Conservation (phyloP, 2,113 vertebrate genomes). For the Sula dactylatra region DNA sequence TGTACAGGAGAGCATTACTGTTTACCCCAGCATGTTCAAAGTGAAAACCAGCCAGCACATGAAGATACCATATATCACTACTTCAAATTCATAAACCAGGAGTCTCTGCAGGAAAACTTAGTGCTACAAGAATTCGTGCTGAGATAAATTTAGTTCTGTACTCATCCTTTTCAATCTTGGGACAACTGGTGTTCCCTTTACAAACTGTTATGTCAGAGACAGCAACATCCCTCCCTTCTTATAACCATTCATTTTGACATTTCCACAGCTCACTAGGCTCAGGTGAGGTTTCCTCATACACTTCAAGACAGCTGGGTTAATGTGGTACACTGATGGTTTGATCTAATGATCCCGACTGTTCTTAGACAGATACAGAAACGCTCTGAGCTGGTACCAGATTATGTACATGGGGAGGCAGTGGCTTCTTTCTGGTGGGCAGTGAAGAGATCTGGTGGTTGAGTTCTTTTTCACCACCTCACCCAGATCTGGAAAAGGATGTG, state of each 20-base stretch:
- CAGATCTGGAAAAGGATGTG: not conserved
- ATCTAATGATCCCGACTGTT: not conserved
- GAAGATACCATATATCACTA: not conserved
- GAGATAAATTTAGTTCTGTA: not conserved
- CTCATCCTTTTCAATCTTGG: not conserved
- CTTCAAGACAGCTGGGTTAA: not conserved
- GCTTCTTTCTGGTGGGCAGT: not conserved
- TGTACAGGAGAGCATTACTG: not conserved
- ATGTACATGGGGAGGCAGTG: not conserved
- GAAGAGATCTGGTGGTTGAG: not conserved
- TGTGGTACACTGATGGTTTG: not conserved
- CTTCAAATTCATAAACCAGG: not conserved
- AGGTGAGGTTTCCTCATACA: not conserved
- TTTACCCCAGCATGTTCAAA: not conserved
- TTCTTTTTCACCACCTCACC: not conserved
- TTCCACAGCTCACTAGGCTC: not conserved
- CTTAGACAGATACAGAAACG: not conserved
- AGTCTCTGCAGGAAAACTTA: not conserved
- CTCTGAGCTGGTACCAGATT: not conserved
- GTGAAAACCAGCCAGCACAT: not conserved
- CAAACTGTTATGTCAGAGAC: not conserved
- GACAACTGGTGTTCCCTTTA: not conserved
- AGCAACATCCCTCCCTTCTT: not conserved
- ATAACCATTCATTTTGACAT: not conserved
- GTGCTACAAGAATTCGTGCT: not conserved